Evolutionary conservation across 2,797 vertebrate genomes (phyloP).

Genomic region (Cetoscarus ocellatus): DNA sequence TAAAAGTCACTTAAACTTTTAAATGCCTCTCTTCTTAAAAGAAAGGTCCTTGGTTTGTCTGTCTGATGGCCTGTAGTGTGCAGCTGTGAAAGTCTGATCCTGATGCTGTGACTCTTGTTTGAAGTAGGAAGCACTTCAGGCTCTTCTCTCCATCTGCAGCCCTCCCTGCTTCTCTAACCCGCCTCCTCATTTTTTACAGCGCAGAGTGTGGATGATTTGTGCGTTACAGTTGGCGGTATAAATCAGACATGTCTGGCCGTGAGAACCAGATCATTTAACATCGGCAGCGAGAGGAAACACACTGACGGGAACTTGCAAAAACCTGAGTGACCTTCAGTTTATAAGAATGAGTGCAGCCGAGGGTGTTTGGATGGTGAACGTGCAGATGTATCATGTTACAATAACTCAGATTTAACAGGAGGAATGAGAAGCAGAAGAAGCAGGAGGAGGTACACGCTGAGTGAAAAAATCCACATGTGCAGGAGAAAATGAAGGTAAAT

Average conservation of each 20-base stretch:
- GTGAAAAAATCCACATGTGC: not conserved
- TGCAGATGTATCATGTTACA: slow-evolving; percentile 5
- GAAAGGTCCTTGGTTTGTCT: no score
- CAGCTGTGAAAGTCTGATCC: not conserved
- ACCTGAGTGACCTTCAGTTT: slow-evolving; percentile 34
- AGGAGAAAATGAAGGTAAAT: not conserved
- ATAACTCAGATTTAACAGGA: not conserved
- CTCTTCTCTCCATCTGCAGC: not conserved
- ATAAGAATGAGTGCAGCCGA: not conserved
- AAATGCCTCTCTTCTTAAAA: no score
- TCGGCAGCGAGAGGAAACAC: slow-evolving; percentile 16
- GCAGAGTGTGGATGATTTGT: slow-evolving; percentile 46
- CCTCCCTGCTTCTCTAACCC: not conserved
- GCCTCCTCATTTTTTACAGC: slow-evolving; percentile 11
- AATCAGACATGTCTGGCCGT: slow-evolving; percentile 41
- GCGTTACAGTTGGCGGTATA: slow-evolving; percentile 22
- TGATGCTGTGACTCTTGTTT: slow-evolving; percentile 3
- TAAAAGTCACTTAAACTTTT: no score
- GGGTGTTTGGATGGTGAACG: slow-evolving; percentile 3
- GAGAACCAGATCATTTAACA: slow-evolving; percentile 38
- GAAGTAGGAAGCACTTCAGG: slow-evolving; percentile 4
- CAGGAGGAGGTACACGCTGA: not conserved
- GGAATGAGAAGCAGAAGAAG: not conserved
- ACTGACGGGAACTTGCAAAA: not conserved
- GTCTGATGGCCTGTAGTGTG: no score